phyloP scores from a whole-genome alignment of 2,797 vertebrate species.

The Pseudochirops cupreus region DNA sequence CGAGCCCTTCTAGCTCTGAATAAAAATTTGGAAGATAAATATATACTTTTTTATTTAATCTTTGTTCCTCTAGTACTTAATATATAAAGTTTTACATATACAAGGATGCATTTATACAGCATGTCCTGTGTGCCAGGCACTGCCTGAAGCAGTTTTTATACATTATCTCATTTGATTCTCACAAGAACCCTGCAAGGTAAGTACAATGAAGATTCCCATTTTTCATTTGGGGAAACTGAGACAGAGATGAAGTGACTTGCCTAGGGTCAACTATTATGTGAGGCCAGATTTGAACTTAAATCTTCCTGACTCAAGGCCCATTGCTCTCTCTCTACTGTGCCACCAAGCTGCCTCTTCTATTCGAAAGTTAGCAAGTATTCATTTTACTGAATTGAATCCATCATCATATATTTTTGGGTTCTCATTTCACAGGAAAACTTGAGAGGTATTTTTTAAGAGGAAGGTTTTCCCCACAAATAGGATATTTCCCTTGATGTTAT shows the following conservation, averaged over 20 bases:
- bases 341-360: not conserved
- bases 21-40: not conserved
- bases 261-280: not conserved
- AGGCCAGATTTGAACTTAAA: not conserved
- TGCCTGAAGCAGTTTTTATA: not conserved
- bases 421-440: not conserved
- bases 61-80: not conserved
- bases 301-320: not conserved
- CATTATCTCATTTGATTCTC: not conserved
- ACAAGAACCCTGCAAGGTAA: not conserved
- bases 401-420: not conserved
- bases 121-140: not conserved
- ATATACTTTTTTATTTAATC: not conserved
- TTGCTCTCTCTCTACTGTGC: not conserved
- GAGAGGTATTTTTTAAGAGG: not conserved
- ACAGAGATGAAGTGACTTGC: not conserved
- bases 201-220: not conserved
- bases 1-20: not conserved
- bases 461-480: not conserved
- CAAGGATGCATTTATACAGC: not conserved
- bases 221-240: not conserved
- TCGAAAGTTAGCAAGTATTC: not conserved
- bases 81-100: not conserved
- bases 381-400: not conserved
- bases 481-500: not conserved